Evolutionary conservation across 2,888 invertebrate species (phyloP), one percentile per base, ranked within the genome.

Genomic region (Micoletzkya japonica): DNA sequence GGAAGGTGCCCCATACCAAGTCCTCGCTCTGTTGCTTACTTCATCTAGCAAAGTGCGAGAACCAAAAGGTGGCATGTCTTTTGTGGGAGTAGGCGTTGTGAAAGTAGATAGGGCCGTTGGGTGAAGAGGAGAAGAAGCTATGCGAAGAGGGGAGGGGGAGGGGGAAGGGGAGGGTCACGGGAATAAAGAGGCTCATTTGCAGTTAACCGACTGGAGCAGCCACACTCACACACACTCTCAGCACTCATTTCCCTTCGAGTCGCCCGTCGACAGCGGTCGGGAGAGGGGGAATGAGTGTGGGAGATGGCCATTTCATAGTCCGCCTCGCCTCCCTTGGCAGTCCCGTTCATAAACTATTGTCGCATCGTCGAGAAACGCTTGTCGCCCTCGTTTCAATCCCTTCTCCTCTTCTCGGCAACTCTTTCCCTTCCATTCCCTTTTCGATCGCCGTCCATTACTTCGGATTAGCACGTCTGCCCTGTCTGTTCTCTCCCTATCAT

Each of bases 151-250:
- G n/a, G n/a, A n/a, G n/a, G n/a, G n/a, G n/a, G n/a, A n/a, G n/a
- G n/a, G n/a, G n/a, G n/a, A n/a, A n/a, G n/a, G n/a, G n/a, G n/a
- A n/a, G 63, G 32, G 63, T 20, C 54, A 7, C 14, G 7, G 54
- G 64, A 66, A 66, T 52, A 66, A 66, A 66, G 37, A 66, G 54
- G 64, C 64, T 66, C 64, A 66, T 66, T 66, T 66, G 64, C 64
- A 66, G 64, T 66, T 66, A 66, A 66, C 17, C 14, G 26, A 54
- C 7, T 7, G 54, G 24, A 24, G 54, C 39, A 54, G 52, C 54
- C 32, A 32, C 39, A 24, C 59, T 36, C 39, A 10, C 63, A 63
- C 50, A 50, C 63, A 28, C 28, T 44, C 63, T 44, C 10, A 44
- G 10, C 20, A 14, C 10, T 20, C 20, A 10, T 44, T 44, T 20